Conservation (phyloP, 2,797 vertebrate species). For the Salmo trutta region DNA sequence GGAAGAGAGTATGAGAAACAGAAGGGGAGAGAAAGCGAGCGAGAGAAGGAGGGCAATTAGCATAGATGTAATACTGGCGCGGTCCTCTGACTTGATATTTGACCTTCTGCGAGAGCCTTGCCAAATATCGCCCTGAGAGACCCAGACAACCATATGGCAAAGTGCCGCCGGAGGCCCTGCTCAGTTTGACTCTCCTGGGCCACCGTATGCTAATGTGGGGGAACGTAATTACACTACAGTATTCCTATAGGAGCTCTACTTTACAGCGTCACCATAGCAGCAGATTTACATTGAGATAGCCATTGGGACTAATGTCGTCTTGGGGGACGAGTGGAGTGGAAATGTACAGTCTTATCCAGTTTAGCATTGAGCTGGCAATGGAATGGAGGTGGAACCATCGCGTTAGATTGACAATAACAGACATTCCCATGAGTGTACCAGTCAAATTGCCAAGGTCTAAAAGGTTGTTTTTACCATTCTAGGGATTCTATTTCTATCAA, state of each 20-base stretch:
- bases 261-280: slow-evolving; percentile 39
- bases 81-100: slow-evolving; percentile 77
- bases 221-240: slow-evolving; percentile 73
- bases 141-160: slow-evolving; percentile 75
- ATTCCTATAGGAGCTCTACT: slow-evolving; percentile 70
- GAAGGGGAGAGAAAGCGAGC: slow-evolving; percentile 8
- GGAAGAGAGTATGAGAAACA: background rate
- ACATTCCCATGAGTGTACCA: background rate
- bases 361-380: background rate
- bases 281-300: slow-evolving; percentile 30
- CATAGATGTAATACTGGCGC: slow-evolving; percentile 75
- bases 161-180: slow-evolving; percentile 71
- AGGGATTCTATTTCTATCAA: background rate
- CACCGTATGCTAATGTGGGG: slow-evolving; percentile 67
- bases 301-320: slow-evolving; percentile 19
- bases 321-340: slow-evolving; percentile 14
- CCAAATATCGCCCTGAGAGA: slow-evolving; percentile 67
- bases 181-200: slow-evolving; percentile 61
- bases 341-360: slow-evolving; percentile 45
- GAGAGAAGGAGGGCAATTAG: slow-evolving; percentile 68
- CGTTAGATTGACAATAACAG: background rate
- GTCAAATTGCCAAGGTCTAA: background rate
- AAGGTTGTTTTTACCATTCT: background rate
- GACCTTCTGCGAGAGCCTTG: slow-evolving; percentile 73
- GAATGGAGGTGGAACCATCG: background rate